phyloP scores from a whole-genome alignment of 2,888 invertebrate genomes.

The Miltochrista miniata region DNA sequence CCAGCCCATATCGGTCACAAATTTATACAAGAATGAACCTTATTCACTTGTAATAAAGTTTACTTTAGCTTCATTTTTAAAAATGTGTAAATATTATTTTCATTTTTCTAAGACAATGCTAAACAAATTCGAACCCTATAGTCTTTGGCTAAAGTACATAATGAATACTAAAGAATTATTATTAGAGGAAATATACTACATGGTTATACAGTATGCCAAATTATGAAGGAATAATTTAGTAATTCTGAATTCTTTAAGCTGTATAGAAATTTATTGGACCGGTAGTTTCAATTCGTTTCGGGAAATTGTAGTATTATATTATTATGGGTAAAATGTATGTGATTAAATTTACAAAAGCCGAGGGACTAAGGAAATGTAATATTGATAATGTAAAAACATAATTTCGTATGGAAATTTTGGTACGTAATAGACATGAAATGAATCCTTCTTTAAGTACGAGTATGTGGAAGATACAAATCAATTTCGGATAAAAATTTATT shows the following conservation, averaged over 20 bases:
- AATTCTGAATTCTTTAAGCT: constrained; percentile 29
- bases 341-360: constrained; percentile 1
- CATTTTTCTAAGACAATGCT: constrained; percentile 5
- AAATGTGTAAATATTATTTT: constrained; percentile 7
- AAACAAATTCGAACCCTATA: constrained; percentile 30
- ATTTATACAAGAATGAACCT: constrained; percentile 17
- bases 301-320: constrained; percentile 25
- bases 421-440: not conserved
- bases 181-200: constrained; percentile 40
- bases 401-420: not conserved
- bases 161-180: not conserved
- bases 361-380: not conserved
- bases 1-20: constrained; percentile 20
- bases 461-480: not conserved
- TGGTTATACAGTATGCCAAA: constrained; percentile 45
- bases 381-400: not conserved
- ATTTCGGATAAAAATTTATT: not conserved
- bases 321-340: constrained; percentile 10
- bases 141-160: constrained; percentile 13
- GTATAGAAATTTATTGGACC: constrained; percentile 29
- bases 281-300: constrained; percentile 29
- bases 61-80: not conserved
- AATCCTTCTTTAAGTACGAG: not conserved
- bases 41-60: constrained; percentile 10
- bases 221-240: constrained; percentile 44